Evolutionary conservation across 2,888 invertebrate genomes (phyloP).

Genomic region (Dione vanillae): DNA sequence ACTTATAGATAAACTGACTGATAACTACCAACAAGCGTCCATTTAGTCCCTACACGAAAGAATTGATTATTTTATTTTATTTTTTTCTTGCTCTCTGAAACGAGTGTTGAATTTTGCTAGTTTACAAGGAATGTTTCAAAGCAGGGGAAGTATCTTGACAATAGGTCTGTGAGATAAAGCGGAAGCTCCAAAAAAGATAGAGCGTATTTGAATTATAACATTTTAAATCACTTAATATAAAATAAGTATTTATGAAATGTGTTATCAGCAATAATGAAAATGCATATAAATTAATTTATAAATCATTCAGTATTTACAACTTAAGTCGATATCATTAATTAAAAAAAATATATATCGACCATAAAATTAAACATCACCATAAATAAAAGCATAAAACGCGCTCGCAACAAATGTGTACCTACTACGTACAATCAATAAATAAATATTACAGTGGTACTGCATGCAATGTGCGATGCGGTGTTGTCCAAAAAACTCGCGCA

Average conservation of each 20-base stretch:
- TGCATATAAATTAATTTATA: neutral
- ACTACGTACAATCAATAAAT: conserved; percentile 13
- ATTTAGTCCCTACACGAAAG: too few species aligned
- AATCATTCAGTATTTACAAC: too few species aligned
- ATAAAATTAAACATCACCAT: neutral
- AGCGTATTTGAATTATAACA: too few species aligned
- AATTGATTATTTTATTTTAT: too few species aligned
- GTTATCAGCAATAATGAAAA: neutral
- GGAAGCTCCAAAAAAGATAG: too few species aligned
- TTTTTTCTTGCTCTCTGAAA: too few species aligned
- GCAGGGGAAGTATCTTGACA: too few species aligned
- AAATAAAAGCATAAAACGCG: conserved; percentile 2
- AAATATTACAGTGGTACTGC: conserved; percentile 11
- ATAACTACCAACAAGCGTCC: too few species aligned
- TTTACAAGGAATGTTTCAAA: too few species aligned
- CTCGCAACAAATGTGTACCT: conserved; percentile 2
- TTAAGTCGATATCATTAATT: neutral
- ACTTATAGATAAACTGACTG: neutral
- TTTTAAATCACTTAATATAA: too few species aligned
- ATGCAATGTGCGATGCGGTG: conserved; percentile 52
- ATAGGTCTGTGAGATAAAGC: too few species aligned
- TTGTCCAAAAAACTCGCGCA: conserved; percentile 74
- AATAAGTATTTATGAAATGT: neutral
- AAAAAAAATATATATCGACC: neutral
- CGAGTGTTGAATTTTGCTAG: too few species aligned